Conservation (phyloP, 2,797 vertebrate species). For the Botia kubotai region DNA sequence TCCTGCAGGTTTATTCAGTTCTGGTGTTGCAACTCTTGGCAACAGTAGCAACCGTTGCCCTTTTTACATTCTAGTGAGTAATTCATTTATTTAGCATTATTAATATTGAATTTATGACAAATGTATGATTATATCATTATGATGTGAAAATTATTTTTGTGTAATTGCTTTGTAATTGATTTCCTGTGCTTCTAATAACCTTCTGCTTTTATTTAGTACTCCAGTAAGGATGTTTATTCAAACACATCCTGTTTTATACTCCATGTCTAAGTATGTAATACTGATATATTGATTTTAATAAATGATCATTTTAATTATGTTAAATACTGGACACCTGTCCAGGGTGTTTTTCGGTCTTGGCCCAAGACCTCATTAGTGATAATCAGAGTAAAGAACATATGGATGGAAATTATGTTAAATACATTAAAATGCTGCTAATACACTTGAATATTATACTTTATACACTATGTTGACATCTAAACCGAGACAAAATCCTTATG, state of each 20-base stretch:
- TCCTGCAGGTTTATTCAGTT: constrained; percentile 89
- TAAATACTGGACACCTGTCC: no score
- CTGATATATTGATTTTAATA: not conserved
- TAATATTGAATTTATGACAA: not conserved
- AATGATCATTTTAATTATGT: not conserved
- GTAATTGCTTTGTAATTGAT: not conserved
- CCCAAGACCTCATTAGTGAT: no score
- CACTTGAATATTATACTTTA: not conserved
- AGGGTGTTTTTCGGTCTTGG: no score
- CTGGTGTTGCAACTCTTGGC: constrained; percentile 89
- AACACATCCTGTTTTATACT: constrained; percentile 88
- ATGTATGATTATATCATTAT: not conserved
- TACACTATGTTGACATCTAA: not conserved
- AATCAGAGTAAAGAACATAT: no score
- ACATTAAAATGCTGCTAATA: not conserved
- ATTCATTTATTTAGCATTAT: not conserved
- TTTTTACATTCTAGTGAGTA: constrained; percentile 94
- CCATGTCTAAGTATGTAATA: constrained; percentile 89
- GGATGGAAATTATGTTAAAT: not conserved
- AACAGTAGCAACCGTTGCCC: constrained; percentile 83
- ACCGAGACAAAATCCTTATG: not conserved
- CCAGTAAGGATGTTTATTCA: constrained; percentile 88
- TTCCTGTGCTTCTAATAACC: not conserved
- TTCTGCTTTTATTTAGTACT: constrained; percentile 73
- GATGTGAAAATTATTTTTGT: not conserved